Conservation (phyloP, 2,113 vertebrate species). For the Sinocyclocheilus grahami region DNA sequence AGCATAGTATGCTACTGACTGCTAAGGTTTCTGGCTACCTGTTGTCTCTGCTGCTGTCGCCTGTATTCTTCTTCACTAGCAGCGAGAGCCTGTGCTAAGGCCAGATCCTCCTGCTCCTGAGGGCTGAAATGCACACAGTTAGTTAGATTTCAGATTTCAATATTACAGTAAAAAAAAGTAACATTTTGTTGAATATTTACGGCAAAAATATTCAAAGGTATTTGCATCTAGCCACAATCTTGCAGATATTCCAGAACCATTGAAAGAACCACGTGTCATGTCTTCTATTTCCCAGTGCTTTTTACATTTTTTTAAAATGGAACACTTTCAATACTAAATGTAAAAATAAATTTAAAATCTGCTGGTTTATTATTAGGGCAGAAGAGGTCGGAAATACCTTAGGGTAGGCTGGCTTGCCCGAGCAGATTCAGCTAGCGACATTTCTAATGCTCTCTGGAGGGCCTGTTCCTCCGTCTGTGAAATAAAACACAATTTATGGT, state of each 20-base stretch:
- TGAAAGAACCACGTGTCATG: not conserved
- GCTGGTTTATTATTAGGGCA: not conserved
- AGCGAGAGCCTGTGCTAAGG: slow-evolving; percentile 90
- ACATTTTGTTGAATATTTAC: not conserved
- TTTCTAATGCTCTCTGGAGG: slow-evolving; percentile 90
- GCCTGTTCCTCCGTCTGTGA: slow-evolving; percentile 92
- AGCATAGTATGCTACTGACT: slow-evolving; percentile 76
- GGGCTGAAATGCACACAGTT: slow-evolving; percentile 74
- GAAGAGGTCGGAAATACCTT: slow-evolving; percentile 70
- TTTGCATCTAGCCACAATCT: not conserved
- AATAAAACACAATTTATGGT: slow-evolving; percentile 41
- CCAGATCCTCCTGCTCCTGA: slow-evolving; percentile 94
- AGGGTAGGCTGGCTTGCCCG: slow-evolving; percentile 64
- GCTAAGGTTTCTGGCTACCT: slow-evolving; percentile 79
- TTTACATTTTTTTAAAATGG: not conserved
- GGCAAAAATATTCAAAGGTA: not conserved
- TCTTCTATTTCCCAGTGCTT: not conserved
- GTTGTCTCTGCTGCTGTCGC: slow-evolving; percentile 82
- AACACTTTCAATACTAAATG: not conserved
- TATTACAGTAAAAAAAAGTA: not conserved
- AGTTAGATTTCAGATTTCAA: not conserved
- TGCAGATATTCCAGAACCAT: not conserved
- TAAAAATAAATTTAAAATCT: not conserved
- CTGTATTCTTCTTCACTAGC: slow-evolving; percentile 92
- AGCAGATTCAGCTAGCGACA: slow-evolving; percentile 87